phyloP scores from a whole-genome alignment of 2,113 vertebrate species.

The Holacanthus passer region DNA sequence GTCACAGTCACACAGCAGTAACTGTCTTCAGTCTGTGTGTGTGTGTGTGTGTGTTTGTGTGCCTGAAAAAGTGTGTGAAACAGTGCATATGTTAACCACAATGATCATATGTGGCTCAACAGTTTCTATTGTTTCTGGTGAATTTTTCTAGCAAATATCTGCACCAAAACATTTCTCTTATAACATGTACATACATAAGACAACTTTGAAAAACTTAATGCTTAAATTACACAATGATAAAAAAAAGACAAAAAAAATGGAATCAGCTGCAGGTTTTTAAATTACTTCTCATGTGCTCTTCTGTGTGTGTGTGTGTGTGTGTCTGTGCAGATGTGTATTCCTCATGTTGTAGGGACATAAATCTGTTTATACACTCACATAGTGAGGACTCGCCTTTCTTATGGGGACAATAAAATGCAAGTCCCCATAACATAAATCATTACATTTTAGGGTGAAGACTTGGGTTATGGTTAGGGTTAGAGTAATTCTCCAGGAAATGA shows the following conservation, averaged over 20 bases:
- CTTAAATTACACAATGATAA: neutral
- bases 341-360: no score
- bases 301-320: slow-evolving; percentile 34
- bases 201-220: neutral
- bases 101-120: slow-evolving; percentile 33
- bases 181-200: neutral
- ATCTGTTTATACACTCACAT: no score
- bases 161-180: neutral
- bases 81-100: slow-evolving; percentile 28
- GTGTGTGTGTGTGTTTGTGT: slow-evolving; percentile 19
- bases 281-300: neutral
- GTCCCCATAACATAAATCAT: no score
- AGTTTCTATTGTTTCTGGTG: neutral
- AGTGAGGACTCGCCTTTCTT: no score
- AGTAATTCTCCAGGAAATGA: no score
- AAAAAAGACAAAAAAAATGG: neutral
- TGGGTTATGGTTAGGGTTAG: no score
- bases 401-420: no score
- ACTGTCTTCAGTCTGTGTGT: neutral
- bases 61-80: slow-evolving; percentile 28
- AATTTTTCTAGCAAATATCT: neutral
- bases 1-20: slow-evolving; percentile 46
- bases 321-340: slow-evolving; percentile 26
- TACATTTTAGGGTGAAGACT: no score
- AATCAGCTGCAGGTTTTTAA: slow-evolving; percentile 9